phyloP scores from a whole-genome alignment of 1,140 invertebrate species.

The Drosophila bocqueti region DNA sequence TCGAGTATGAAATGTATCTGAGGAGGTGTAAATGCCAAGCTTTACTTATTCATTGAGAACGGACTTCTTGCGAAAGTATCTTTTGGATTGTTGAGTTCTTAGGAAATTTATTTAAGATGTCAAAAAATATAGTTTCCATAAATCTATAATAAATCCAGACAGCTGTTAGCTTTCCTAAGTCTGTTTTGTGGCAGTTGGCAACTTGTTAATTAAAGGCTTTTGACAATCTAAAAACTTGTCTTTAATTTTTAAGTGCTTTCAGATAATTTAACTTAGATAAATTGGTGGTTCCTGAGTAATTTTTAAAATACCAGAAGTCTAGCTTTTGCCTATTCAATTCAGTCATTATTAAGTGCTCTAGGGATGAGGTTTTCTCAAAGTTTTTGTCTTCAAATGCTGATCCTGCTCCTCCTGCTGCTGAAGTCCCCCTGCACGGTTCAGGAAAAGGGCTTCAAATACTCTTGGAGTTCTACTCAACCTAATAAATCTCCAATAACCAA shows the following conservation, averaged over 20 bases:
- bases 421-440: neutral
- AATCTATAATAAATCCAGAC: neutral
- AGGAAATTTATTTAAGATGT: neutral
- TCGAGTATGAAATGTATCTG: neutral
- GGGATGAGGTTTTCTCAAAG: constrained; percentile 12
- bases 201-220: neutral
- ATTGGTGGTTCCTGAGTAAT: neutral
- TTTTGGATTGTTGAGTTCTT: neutral
- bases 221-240: neutral
- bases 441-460: neutral
- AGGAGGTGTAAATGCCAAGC: constrained; percentile 27
- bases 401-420: constrained; percentile 12
- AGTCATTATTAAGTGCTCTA: constrained; percentile 20
- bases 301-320: neutral
- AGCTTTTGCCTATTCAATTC: neutral
- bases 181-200: neutral
- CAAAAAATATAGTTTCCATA: neutral
- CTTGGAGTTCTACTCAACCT: neutral
- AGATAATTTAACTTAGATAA: neutral
- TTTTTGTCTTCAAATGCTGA: neutral
- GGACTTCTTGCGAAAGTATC: neutral
- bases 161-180: neutral
- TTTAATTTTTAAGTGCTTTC: neutral
- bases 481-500: neutral
- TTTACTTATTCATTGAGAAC: constrained; percentile 26